Evolutionary conservation across 1,140 invertebrate genomes (phyloP).

Genomic region (Plutomurus gul): DNA sequence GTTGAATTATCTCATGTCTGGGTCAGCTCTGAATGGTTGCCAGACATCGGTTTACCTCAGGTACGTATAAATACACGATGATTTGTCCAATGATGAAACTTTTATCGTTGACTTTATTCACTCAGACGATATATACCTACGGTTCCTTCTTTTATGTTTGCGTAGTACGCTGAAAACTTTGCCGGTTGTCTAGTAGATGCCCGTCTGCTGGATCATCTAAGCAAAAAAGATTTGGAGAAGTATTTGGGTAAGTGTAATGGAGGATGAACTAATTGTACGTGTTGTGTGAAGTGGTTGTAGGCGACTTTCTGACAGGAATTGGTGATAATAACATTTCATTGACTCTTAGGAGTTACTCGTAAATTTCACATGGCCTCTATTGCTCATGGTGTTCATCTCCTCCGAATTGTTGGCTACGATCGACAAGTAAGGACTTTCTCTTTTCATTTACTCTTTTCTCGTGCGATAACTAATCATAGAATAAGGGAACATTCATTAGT

Average conservation of each 20-base stretch:
- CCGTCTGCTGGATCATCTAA: constrained; percentile 85
- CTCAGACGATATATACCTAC: too few species aligned
- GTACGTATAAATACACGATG: constrained; percentile 56
- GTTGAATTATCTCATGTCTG: constrained; percentile 84
- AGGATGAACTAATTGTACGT: constrained; percentile 55
- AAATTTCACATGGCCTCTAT: constrained; percentile 94
- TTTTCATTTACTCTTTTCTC: not conserved
- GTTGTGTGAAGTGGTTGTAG: too few species aligned
- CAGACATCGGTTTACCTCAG: constrained; percentile 83
- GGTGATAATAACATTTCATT: not conserved
- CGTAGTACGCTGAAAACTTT: constrained; percentile 82
- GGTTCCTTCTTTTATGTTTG: not conserved
- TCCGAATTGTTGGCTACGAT: constrained; percentile 90
- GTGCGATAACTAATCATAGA: too few species aligned
- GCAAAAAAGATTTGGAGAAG: constrained; percentile 92
- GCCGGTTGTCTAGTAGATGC: constrained; percentile 89
- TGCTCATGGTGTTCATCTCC: constrained; percentile 86
- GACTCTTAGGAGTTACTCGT: constrained; percentile 70
- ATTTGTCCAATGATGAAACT: not conserved
- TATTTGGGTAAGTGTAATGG: constrained; percentile 63
- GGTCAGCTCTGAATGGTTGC: constrained; percentile 89
- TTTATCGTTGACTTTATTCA: too few species aligned
- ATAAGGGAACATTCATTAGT: too few species aligned
- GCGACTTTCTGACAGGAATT: too few species aligned
- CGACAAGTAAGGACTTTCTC: constrained; percentile 70